phyloP scores from a whole-genome alignment of 2,113 vertebrate species.

The Caracal caracal region DNA sequence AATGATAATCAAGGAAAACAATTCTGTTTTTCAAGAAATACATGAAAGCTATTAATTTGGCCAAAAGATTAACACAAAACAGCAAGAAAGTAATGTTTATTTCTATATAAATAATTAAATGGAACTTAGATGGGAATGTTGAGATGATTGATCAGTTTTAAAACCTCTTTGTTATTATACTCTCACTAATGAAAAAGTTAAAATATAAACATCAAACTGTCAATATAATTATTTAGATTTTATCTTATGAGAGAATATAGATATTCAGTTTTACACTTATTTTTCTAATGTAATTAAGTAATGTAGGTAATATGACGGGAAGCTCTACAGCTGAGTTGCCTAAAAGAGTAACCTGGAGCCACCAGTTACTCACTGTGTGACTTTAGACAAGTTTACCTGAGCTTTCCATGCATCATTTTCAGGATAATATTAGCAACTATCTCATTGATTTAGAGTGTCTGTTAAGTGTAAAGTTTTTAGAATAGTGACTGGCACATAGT shows the following conservation, averaged over 20 bases:
- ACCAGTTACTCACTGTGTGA: background rate
- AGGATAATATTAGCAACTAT: background rate
- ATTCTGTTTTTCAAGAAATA: slow-evolving; percentile 25
- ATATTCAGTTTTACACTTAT: background rate
- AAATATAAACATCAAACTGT: slow-evolving; percentile 11
- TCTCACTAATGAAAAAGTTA: slow-evolving; percentile 16
- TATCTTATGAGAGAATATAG: background rate
- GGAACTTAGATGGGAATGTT: background rate
- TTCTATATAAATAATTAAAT: background rate
- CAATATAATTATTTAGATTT: background rate
- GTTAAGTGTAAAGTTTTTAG: background rate
- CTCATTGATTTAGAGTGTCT: background rate
- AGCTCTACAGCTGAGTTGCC: background rate
- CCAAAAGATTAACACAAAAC: slow-evolving; percentile 62
- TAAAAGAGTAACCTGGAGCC: background rate
- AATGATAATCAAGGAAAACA: slow-evolving; percentile 5
- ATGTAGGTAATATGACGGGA: background rate
- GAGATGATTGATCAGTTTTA: background rate
- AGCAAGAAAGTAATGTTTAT: background rate
- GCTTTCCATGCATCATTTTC: background rate
- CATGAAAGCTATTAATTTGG: slow-evolving; percentile 35
- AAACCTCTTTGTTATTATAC: background rate
- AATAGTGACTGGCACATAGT: background rate
- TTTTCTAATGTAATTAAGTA: background rate
- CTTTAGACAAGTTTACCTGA: background rate